Evolutionary conservation across 2,797 vertebrate genomes (phyloP), one percentile per base, ranked within the genome.

Genomic region (Rallus crepitans): DNA sequence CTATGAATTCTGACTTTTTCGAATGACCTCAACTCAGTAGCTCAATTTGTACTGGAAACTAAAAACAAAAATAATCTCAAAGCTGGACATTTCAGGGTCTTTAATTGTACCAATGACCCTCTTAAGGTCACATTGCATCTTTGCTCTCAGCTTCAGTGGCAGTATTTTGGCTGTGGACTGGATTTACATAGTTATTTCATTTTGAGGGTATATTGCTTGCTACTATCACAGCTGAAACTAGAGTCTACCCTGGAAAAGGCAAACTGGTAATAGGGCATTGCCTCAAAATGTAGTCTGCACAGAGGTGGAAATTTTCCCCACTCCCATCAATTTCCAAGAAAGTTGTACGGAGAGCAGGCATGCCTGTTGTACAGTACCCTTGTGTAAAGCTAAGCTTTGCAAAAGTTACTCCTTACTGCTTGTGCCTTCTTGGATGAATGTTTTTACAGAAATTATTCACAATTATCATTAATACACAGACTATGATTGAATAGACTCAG

Each of bases 361-460:
- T 39, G 40, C 17, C 53, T 7, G 39, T 7, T 14, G 7, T 24
- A 55, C 24, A 48, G 40, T 11, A 56, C 8, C 16, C 42, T 52
- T 70, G 55, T 63, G 72, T 70, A 35, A 42, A 57, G 42, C 30
- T 66, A 52, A 86, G 27, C 47, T 84, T 76, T 82, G 30, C 55
- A 69, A 12, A 87, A 69, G 19, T 69, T 72, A 27, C 30, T 94
- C 25, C 28, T 77, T 80, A 15, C 8, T 69, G 9, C 9, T 89
- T 92, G 69, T 0, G 0, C 28, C 21, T 86, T 86, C 59, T 60
- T 93, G 25, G 56, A 73, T 82, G 28, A 72, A 94, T 79, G 37
- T 19, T 76, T 84, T 89, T 86, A 70, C 13, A 76, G 75, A 93
- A 86, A 90, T 79, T 81, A 63, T 83, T 91, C 76, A 86, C 61